Conservation (phyloP, 2,888 invertebrate species). For the Halocaridina rubra region DNA sequence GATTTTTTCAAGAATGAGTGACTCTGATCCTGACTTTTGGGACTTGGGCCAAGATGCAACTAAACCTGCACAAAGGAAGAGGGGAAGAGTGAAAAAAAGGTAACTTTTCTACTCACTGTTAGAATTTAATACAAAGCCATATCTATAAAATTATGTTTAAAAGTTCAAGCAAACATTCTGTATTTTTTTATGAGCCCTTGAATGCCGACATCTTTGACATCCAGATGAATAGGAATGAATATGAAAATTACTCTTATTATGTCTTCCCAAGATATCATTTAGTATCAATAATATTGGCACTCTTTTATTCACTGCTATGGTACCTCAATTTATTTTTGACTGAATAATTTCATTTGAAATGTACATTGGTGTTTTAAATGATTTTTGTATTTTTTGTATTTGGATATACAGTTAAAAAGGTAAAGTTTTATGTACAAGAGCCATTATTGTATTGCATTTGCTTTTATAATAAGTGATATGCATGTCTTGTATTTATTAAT, state of each 20-base stretch:
- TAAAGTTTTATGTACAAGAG: background rate
- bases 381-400: background rate
- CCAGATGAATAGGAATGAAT: too few relatives aligned
- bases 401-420: background rate
- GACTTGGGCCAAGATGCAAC: conserved; percentile 31
- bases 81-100: conserved; percentile 11
- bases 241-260: background rate
- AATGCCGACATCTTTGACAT: too few relatives aligned
- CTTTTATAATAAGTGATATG: background rate
- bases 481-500: background rate
- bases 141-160: background rate
- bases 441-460: too few relatives aligned
- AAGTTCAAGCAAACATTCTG: background rate
- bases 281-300: too few relatives aligned
- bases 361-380: background rate
- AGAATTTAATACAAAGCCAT: too few relatives aligned
- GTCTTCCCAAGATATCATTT: too few relatives aligned
- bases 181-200: background rate
- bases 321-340: too few relatives aligned
- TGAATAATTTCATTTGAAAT: too few relatives aligned
- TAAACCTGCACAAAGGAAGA: background rate
- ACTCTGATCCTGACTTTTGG: conserved; percentile 51
- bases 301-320: too few relatives aligned
- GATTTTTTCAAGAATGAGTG: too few relatives aligned
- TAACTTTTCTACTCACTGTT: background rate